Base-by-base conservation (phyloP, 2,797 vertebrate species). In the Pterois miles region DNA sequence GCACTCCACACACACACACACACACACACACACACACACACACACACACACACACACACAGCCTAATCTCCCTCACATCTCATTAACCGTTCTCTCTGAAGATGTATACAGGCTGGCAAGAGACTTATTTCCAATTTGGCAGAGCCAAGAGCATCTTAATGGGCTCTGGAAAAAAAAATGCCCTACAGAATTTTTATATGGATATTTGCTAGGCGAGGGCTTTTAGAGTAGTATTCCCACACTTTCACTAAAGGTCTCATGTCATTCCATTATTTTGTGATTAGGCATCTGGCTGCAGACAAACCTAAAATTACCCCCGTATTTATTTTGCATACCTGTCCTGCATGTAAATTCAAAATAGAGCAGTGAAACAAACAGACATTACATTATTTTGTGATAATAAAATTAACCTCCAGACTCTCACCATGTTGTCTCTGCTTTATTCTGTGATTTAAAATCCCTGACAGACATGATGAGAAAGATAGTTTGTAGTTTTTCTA, bases 1-100 rank as follows among this genome's bases (percentile, higher is more conserved):
- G 22, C 43, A 62, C 46, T 52, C 74, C 31, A 71, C 53, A 83
- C 66, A 79, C 23, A 62, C 65, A 70, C 80, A 71, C 56, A 73
- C 65, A 59, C 64, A 82, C 43, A 36, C 65, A 75, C 76, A 74
- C 78, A 76, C 54, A 74, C 46, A 80, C 62, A 74, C 25, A 58
- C 68, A 73, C 78, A 71, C 56, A 79, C 63, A 57, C 63, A 84
- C 34, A 34, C 60, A 78, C 78, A 71, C 78, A 80, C 57, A 80
- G n/a, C 20, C 81, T 79, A 82, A 92, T 89, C 88, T 87, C 79
- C 81, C 88, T 85, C 90, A 91, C 86, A 92, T 90, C 90, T 91
- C 89, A 91, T 92, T 86, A 93, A 89, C 84, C 74, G 86, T 86
- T 92, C 86, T 84, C 89, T 93, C 89, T 91, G 85, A 92, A 93